phyloP scores from a whole-genome alignment of 2,113 vertebrate species.

The Nothobranchius furzeri region DNA sequence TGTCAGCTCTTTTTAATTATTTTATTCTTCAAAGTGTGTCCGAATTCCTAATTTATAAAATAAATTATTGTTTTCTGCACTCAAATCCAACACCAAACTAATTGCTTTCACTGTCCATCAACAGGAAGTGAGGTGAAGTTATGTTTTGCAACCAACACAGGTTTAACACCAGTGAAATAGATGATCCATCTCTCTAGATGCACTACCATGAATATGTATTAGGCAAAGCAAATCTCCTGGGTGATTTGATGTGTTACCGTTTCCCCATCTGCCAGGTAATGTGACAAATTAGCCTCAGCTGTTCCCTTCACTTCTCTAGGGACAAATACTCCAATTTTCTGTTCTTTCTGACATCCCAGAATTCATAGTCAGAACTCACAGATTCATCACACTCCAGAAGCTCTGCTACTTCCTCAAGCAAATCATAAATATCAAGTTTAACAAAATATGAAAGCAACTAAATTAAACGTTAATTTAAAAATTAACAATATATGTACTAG shows the following conservation, averaged over 20 bases:
- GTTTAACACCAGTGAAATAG: conserved; percentile 20
- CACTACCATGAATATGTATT: conserved; percentile 22
- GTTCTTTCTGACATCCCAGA: conserved; percentile 7
- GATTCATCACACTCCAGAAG: conserved; percentile 33
- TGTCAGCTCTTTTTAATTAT: too few species aligned
- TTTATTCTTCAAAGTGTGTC: too few species aligned
- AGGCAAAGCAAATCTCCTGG: conserved; percentile 32
- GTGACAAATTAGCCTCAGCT: conserved; percentile 52
- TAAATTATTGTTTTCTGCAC: too few species aligned
- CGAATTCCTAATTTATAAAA: too few species aligned
- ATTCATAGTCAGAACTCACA: conserved; percentile 5
- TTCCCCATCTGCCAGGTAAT: conserved; percentile 50
- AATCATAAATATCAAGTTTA: too few species aligned
- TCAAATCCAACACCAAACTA: too few species aligned
- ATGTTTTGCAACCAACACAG: not conserved
- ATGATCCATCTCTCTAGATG: not conserved
- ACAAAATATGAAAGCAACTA: too few species aligned
- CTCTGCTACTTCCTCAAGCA: conserved; percentile 8
- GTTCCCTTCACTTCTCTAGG: conserved; percentile 40
- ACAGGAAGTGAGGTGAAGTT: not conserved
- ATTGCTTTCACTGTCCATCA: too few species aligned
- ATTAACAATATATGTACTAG: too few species aligned
- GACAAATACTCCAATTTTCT: conserved; percentile 28
- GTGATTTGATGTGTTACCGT: conserved; percentile 17
- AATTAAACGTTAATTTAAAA: too few species aligned